Evolutionary conservation across 2,113 vertebrate species (phyloP), one percentile per base, ranked within the genome.

Genomic region (Cryptomyrus ogoouensis): DNA sequence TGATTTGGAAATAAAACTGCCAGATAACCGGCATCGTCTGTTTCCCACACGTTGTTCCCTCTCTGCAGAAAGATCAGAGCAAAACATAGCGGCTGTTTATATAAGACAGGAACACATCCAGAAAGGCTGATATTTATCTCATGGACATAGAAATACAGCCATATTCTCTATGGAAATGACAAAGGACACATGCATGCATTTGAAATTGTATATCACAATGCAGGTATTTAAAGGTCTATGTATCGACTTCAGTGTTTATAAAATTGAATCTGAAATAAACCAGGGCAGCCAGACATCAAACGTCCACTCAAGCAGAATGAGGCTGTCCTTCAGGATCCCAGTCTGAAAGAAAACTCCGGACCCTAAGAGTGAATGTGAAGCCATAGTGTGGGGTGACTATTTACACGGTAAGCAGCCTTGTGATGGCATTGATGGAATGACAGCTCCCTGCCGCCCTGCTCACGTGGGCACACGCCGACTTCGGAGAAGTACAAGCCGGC

Each of bases 331-430:
- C n/a, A 31, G 62, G 62, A 12, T 13, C 10, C 62, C 62, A 31
- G 62, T 70, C 10, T 31, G 62, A 31, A 13, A 12, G 62, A 70
- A 27, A 70, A 31, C 62, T 31, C 62, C 0, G 24, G 58, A 66
- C n/a, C 6, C 56, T 27, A 6, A 66, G n/a, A 91, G 90, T 90
- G 88, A 90, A 91, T 90, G 90, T 89, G 88, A 87, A 90, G 90
- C 89, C 39, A 2, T 83, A 24, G 15, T 13, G 5, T 39, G 77
- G 31, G 91, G 86, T 90, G 90, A 83, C 70, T 85, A 90, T 91
- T 58, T 52, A 50, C 70, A 83, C 39, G 66, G 62, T 27, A 85
- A 88, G 89, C 74, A 77, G 89, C 90, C 90, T 83, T 89, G 39
- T 90, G 87, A 90, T 91, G 90, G 31, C 89, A 52, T n/a, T 70